A percentile compares a stretch with the other conserved stretches of the same genome.
Evolutionary conservation across 2,113 vertebrate species (phyloP).

Genomic region (Apistogramma diplotaenia): DNA sequence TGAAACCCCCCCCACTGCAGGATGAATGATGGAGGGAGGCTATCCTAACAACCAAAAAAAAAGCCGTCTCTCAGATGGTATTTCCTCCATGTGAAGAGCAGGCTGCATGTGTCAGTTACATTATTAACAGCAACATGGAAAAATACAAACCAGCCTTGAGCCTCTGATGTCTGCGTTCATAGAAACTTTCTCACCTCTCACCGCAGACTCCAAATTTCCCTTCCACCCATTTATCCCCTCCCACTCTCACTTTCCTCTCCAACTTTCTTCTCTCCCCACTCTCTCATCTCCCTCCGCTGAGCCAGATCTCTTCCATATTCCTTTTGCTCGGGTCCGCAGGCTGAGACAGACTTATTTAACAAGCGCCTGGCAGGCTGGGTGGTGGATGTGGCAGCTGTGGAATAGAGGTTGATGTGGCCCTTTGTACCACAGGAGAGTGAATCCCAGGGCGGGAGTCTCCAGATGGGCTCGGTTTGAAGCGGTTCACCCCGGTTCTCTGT

Average conservation of each 20-base stretch:
- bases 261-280: slow-evolving; percentile 45
- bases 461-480: slow-evolving; percentile 73
- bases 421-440: slow-evolving; percentile 62
- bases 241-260: slow-evolving; percentile 48
- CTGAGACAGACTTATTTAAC: slow-evolving; percentile 68
- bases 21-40: slow-evolving; percentile 7
- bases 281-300: slow-evolving; percentile 46
- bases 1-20: slow-evolving; percentile 12
- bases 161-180: slow-evolving; percentile 60
- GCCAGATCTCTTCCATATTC: slow-evolving; percentile 55
- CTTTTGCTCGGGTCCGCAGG: slow-evolving; percentile 37
- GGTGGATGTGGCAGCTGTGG: slow-evolving; percentile 67
- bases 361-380: slow-evolving; percentile 61
- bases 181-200: slow-evolving; percentile 34
- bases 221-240: slow-evolving; percentile 39
- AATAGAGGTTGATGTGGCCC: slow-evolving; percentile 49
- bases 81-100: slow-evolving; percentile 1
- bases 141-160: slow-evolving; percentile 32
- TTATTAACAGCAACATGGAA: slow-evolving; percentile 41
- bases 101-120: neutral
- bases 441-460: slow-evolving; percentile 66
- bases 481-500: slow-evolving; percentile 53
- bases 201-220: slow-evolving; percentile 32
- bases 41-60: neutral
- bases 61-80: neutral